These are phyloP conservation scores for Teleopsis dalmanni DNA, from an alignment of 1,140 invertebrate genomes.

Conservation along the genomic window DNA sequence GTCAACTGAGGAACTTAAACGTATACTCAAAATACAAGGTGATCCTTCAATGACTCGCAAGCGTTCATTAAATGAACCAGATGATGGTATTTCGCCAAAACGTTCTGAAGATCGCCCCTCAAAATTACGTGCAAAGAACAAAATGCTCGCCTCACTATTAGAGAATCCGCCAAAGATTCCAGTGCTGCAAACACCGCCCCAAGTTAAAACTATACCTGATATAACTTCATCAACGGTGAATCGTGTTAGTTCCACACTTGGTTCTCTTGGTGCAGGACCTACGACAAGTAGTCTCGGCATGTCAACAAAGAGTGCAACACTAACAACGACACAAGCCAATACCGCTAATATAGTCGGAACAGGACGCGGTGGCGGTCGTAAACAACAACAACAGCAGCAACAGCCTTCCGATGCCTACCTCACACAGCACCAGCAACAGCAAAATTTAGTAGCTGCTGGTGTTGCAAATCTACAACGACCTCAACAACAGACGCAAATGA, in stretches of 20 bases:
- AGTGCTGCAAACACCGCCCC: constrained; percentile 58
- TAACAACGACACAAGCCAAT: constrained; percentile 21
- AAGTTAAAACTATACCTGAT: constrained; percentile 51
- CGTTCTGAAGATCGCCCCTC: constrained; percentile 52
- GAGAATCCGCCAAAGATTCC: constrained; percentile 62
- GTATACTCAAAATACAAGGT: constrained; percentile 48
- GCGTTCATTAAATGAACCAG: constrained; percentile 59
- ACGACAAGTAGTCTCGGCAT: constrained; percentile 10
- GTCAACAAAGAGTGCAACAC: constrained; percentile 11
- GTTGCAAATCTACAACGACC: constrained; percentile 7
- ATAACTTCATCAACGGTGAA: constrained; percentile 48
- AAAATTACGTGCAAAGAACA: constrained; percentile 73
- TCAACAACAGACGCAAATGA: constrained; percentile 10
- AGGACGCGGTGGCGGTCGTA: constrained; percentile 31
- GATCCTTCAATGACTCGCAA: constrained; percentile 53
- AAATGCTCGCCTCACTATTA: constrained; percentile 75
- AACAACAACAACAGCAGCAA: constrained; percentile 26
- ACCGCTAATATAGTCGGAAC: constrained; percentile 24
- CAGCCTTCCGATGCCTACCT: constrained; percentile 53
- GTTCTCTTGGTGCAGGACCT: constrained; percentile 14
- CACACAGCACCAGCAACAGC: constrained; percentile 31
- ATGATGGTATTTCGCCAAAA: constrained; percentile 51
- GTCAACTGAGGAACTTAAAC: constrained; percentile 42
- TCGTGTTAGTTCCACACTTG: constrained; percentile 30
- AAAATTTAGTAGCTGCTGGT: constrained; percentile 24